Evolutionary conservation across 2,888 invertebrate species (phyloP).

Genomic region (Watsonalla cultraria): DNA sequence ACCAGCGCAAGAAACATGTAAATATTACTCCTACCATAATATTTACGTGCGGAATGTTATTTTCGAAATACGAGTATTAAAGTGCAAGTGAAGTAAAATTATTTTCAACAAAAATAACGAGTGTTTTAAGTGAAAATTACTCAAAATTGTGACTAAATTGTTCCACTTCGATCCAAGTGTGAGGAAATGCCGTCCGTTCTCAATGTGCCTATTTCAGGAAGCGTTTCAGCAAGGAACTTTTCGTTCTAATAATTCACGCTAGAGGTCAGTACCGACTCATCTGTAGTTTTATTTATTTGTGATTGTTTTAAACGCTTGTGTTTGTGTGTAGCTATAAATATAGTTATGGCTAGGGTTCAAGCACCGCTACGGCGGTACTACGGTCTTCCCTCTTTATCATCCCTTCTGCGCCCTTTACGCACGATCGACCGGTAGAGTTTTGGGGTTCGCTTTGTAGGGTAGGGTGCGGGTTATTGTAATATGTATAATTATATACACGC

Average conservation of each 20-base stretch:
- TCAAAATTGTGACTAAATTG: conserved; percentile 50
- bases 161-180: conserved; percentile 68
- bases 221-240: conserved; percentile 73
- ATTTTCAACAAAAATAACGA: conserved; percentile 37
- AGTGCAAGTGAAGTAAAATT: conserved; percentile 38
- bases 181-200: conserved; percentile 66
- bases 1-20: conserved; percentile 70
- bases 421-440: conserved; percentile 77
- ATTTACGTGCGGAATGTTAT: conserved; percentile 66
- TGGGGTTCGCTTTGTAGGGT: conserved; percentile 65
- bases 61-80: conserved; percentile 50
- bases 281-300: conserved; percentile 13
- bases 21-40: conserved; percentile 71
- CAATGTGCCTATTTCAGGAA: conserved; percentile 72
- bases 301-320: conserved; percentile 10
- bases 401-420: conserved; percentile 78
- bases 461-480: conserved; percentile 47
- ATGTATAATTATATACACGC: conserved; percentile 27
- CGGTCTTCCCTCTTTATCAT: conserved; percentile 72
- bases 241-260: conserved; percentile 70
- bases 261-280: conserved; percentile 68
- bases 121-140: conserved; percentile 51
- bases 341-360: conserved; percentile 58
- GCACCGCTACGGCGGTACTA: conserved; percentile 68
- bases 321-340: conserved; percentile 29